These are phyloP conservation scores for Proteles cristata DNA, from an alignment of 2,113 vertebrate genomes.

Conservation along the genomic window DNA sequence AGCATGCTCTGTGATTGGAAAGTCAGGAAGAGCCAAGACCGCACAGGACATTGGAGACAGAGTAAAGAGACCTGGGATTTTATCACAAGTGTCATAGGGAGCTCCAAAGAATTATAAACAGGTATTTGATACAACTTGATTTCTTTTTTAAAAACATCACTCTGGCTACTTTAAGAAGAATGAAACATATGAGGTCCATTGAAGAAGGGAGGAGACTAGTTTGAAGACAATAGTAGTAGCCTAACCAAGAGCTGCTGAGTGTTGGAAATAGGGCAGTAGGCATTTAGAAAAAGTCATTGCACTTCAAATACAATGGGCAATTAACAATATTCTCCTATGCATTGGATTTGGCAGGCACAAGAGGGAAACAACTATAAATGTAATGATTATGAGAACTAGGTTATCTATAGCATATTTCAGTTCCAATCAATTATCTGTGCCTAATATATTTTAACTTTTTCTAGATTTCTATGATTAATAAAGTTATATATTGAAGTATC, in stretches of 20 bases:
- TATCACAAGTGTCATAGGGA: neutral
- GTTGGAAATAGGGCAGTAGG: neutral
- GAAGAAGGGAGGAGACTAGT: neutral
- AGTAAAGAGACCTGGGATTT: neutral
- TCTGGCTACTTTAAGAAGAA: neutral
- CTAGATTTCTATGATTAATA: neutral
- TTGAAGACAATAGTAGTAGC: neutral
- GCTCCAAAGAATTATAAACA: neutral
- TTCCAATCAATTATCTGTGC: neutral
- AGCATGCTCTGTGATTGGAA: neutral
- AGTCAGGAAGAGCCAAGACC: neutral
- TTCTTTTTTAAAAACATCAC: neutral
- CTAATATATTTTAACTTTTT: slow-evolving; percentile 4
- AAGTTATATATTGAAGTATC: slow-evolving; percentile 33
- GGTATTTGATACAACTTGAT: neutral
- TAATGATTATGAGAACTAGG: neutral
- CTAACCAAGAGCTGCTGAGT: neutral
- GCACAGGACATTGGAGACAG: neutral
- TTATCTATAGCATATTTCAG: neutral
- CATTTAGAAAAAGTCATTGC: neutral
- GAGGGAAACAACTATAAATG: neutral
- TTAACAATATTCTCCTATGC: neutral
- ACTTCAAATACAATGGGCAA: neutral
- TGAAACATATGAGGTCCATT: neutral
- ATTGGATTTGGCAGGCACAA: neutral